Percentiles rank a stretch among this genome's conserved stretches.
phyloP scores from a whole-genome alignment of 2,113 vertebrate genomes.

The Sinocyclocheilus grahami region DNA sequence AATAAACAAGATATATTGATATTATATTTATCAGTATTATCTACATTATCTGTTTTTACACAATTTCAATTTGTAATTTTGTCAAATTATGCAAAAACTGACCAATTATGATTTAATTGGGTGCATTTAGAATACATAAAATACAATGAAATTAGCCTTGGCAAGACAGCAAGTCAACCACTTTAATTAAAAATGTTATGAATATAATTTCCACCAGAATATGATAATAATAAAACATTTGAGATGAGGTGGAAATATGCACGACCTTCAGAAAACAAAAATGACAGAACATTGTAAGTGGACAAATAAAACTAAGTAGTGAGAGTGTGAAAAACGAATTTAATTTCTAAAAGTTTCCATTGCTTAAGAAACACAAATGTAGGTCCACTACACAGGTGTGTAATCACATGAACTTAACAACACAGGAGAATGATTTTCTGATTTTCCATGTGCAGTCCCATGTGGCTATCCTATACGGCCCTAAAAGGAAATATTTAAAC shows the following conservation, averaged over 20 bases:
- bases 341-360: not conserved
- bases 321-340: not conserved
- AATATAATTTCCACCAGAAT: no score
- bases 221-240: no score
- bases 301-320: not conserved
- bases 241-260: not conserved
- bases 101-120: no score
- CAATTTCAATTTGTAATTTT: no score
- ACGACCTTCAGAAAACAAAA: not conserved
- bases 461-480: not conserved
- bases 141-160: not conserved
- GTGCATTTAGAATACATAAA: not conserved
- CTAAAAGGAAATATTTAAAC: conserved; percentile 52
- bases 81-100: no score
- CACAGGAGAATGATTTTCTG: not conserved
- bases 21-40: no score
- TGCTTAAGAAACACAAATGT: not conserved
- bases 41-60: no score
- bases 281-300: not conserved
- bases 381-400: not conserved
- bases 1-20: no score
- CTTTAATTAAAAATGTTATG: no score
- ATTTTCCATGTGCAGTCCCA: not conserved
- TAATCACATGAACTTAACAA: not conserved
- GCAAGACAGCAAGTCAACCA: no score